Conservation (phyloP, 2,888 invertebrate genomes). For the Napeogenes sylphis region DNA sequence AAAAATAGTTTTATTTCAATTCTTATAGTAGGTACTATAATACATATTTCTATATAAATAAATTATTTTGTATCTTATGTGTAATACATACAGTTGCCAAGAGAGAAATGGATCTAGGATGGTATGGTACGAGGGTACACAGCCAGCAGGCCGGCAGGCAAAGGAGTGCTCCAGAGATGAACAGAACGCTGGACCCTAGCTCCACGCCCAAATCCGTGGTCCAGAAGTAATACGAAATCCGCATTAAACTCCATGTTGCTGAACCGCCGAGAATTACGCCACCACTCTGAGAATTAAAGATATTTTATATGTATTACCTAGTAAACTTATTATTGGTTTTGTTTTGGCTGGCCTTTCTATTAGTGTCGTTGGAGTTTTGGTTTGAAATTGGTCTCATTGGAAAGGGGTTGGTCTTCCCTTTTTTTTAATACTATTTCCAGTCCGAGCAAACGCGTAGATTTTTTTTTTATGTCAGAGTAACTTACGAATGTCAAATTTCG, state of each 20-base stretch:
- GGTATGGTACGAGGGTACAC: constrained; percentile 60
- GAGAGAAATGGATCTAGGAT: constrained; percentile 49
- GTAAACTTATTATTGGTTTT: background rate
- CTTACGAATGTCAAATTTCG: too few species aligned
- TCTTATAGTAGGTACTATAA: too few species aligned
- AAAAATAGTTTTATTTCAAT: too few species aligned
- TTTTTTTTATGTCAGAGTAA: too few species aligned
- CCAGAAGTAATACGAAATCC: constrained; percentile 71
- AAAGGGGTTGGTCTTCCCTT: too few species aligned
- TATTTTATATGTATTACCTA: background rate
- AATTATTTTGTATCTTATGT: too few species aligned
- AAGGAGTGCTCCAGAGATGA: constrained; percentile 58
- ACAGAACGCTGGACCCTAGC: constrained; percentile 50
- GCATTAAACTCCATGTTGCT: constrained; percentile 57
- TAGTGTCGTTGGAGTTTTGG: too few species aligned
- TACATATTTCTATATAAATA: too few species aligned
- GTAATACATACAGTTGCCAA: constrained; percentile 47
- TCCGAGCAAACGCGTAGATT: too few species aligned
- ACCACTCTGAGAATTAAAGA: constrained; percentile 49
- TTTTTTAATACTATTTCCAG: too few species aligned
- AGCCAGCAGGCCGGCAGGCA: constrained; percentile 70
- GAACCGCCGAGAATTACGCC: constrained; percentile 61
- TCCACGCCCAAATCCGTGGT: constrained; percentile 64
- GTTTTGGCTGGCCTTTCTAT: too few species aligned
- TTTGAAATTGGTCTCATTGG: too few species aligned